A percentile compares a stretch with the other conserved stretches of the same genome.
phyloP scores from a whole-genome alignment of 2,888 invertebrate genomes.

The Plemyria rubiginata region DNA sequence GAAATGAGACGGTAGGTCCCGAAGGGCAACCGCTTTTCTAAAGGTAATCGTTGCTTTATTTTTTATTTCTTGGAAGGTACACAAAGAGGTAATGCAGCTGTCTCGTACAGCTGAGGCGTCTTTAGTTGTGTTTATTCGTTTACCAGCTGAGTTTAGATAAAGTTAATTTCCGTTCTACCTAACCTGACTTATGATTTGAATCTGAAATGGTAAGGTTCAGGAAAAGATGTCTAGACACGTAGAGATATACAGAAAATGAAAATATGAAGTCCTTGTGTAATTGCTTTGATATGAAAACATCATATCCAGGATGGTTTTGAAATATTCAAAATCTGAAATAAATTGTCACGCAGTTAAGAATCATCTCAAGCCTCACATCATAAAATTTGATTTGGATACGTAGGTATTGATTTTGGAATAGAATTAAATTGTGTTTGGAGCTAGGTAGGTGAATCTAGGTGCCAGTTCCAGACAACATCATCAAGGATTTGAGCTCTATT shows the following conservation, averaged over 20 bases:
- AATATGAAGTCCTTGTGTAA: background rate
- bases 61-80: conserved; percentile 68
- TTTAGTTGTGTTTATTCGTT: conserved; percentile 1
- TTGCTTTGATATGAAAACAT: background rate
- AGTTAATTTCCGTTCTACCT: background rate
- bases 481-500: no score
- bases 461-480: no score
- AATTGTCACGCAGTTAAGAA: no score
- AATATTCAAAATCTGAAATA: no score
- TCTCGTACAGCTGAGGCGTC: conserved; percentile 65
- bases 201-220: background rate
- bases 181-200: no score
- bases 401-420: no score
- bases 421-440: no score
- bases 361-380: no score
- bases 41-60: conserved; percentile 70
- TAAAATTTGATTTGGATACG: no score
- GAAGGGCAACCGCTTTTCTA: conserved; percentile 66
- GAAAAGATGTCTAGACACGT: background rate
- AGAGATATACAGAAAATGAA: background rate
- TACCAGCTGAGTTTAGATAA: conserved; percentile 14
- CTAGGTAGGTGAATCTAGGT: no score
- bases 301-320: background rate
- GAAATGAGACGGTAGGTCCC: conserved; percentile 55
- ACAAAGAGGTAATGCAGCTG: conserved; percentile 78